Base-by-base conservation (phyloP, 2,113 vertebrate species). In the Reinhardtius hippoglossoides region DNA sequence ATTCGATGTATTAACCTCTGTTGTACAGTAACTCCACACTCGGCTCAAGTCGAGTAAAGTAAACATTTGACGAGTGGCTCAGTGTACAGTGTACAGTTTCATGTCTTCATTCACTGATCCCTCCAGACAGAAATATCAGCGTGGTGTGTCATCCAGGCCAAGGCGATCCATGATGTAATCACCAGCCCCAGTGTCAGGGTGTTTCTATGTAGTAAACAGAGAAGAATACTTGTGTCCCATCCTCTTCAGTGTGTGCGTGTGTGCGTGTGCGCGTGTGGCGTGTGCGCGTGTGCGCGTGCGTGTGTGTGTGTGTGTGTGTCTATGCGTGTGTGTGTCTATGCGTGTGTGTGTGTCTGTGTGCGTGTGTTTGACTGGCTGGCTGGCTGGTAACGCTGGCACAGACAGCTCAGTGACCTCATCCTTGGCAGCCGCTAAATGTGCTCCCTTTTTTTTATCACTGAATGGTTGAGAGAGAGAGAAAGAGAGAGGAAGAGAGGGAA, bases 371-470 rank as follows among this genome's bases (percentile, higher is more conserved):
- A 95, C 89, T 95, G 82, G 73, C 83, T 78, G 82, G 73, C 83
- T 78, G 83, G 86, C 81, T 85, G 85, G 86, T 93, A 88, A 92
- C 94, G 83, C 88, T 96, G 95, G 95, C 95, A 90, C 89, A 92
- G 88, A 81, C 87, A 85, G 91, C 26, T 84, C 89, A 78, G 80
- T 97, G 96, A 97, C 95, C 94, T 97, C 95, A 96, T 96, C 92
- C 85, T 95, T 97, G 96, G 96, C 96, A 95, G 84, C 64, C 61
- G 71, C 80, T 90, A 91, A 93, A 95, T 94, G 93, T 92, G 70
- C 84, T 87, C 85, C 78, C 67, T 80, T 80, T 88, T 57, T 71
- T 85, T 80, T 80, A 23, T 44, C 35, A 63, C 67, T 87, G 83
- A 91, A 86, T 89, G 83, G 80, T 76, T 82, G 72, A 84, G 60